These are phyloP conservation scores for Diplodus sargus DNA, from an alignment of 2,797 vertebrate genomes.

Conservation along the genomic window DNA sequence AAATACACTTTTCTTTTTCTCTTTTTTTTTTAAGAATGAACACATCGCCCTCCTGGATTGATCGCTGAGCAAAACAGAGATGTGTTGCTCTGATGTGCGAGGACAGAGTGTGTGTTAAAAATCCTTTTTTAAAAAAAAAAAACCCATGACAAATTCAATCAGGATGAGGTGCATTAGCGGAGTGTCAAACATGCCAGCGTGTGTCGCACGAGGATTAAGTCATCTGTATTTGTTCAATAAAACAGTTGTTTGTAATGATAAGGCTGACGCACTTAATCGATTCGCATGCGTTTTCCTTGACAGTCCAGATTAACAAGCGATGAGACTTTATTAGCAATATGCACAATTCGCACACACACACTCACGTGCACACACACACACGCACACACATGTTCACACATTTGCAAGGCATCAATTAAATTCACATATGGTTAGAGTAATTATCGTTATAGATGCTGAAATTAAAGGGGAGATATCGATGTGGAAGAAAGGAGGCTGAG, in stretches of 20 bases:
- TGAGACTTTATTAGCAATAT: conserved; percentile 76
- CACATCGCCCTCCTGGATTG: not conserved
- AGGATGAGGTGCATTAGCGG: conserved; percentile 66
- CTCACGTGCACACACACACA: conserved; percentile 77
- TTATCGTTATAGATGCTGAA: conserved; percentile 81
- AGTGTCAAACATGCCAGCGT: conserved; percentile 69
- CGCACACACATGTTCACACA: conserved; percentile 71
- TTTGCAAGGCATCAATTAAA: conserved; percentile 78
- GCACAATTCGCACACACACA: conserved; percentile 69
- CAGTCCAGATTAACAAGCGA: conserved; percentile 76
- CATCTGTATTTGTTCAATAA: conserved; percentile 65
- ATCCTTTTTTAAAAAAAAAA: conserved; percentile 19
- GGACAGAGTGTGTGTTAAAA: conserved; percentile 13
- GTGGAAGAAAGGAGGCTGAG: conserved; percentile 65
- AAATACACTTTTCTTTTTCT: not conserved
- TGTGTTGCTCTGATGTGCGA: conserved; percentile 5
- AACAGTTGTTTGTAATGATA: conserved; percentile 70
- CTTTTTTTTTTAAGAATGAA: not conserved
- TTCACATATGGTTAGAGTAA: conserved; percentile 82
- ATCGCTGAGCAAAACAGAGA: not conserved
- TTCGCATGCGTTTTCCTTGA: conserved; percentile 67
- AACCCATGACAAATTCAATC: conserved; percentile 65
- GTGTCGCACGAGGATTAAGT: conserved; percentile 64
- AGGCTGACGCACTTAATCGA: conserved; percentile 73
- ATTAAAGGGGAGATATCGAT: conserved; percentile 72